Percentiles rank a stretch among this genome's conserved stretches.
These are phyloP conservation scores for Decapterus maruadsi DNA, from an alignment of 2,797 vertebrate species.

Conservation along the genomic window DNA sequence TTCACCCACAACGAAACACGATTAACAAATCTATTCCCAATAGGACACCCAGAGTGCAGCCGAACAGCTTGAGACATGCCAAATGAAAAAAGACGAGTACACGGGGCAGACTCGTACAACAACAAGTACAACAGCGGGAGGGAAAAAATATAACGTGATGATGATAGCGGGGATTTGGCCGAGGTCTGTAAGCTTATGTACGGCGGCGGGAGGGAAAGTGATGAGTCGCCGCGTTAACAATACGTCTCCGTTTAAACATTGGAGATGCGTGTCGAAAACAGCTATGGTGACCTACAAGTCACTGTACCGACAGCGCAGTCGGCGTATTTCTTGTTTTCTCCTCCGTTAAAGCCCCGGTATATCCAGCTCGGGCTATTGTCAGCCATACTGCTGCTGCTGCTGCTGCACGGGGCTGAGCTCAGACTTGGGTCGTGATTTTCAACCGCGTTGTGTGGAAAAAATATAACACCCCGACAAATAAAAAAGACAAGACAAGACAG, in stretches of 20 bases:
- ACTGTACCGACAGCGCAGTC: neutral
- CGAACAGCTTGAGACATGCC: conserved; percentile 22
- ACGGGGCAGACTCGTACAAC: neutral
- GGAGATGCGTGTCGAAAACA: neutral
- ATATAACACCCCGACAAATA: neutral
- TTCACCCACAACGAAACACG: conserved; percentile 53
- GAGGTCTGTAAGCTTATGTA: conserved; percentile 12
- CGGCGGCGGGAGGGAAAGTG: conserved; percentile 59
- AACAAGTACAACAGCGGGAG: neutral
- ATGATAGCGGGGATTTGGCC: conserved; percentile 20
- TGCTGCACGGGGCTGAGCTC: conserved; percentile 54
- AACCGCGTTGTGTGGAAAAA: neutral
- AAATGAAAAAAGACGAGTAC: conserved; percentile 15
- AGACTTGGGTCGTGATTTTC: conserved; percentile 69
- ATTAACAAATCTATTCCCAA: conserved; percentile 27
- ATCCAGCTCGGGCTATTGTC: conserved; percentile 65
- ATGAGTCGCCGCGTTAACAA: conserved; percentile 30
- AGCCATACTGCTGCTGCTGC: conserved; percentile 78
- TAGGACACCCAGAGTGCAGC: conserved; percentile 20
- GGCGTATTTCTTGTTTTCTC: too few species aligned
- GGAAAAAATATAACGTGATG: conserved; percentile 8
- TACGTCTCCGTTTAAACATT: neutral
- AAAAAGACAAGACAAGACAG: neutral
- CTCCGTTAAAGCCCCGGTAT: conserved; percentile 17
- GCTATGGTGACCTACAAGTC: neutral